Evolutionary conservation across 2,113 vertebrate species (phyloP).

Genomic region (Balaeniceps rex): DNA sequence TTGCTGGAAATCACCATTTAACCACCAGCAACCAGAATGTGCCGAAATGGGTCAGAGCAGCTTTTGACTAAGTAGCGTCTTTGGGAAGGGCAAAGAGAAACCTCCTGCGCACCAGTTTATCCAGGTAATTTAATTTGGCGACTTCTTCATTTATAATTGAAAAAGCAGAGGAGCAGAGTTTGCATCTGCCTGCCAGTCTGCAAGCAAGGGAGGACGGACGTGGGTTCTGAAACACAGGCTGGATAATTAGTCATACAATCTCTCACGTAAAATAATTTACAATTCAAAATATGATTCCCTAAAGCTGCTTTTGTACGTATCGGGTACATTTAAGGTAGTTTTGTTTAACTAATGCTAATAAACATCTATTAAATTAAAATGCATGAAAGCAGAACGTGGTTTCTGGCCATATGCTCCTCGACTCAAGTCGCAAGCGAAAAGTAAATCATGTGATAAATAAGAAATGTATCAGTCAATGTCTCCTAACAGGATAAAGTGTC

Average conservation of each 20-base stretch:
- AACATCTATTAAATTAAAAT: slow-evolving; percentile 22
- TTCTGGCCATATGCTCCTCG: slow-evolving; percentile 33
- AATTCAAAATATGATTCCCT: background rate
- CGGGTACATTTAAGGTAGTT: background rate
- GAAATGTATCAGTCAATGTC: slow-evolving; percentile 25
- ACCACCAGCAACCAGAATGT: background rate
- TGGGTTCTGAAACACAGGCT: background rate
- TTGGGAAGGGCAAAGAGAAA: background rate
- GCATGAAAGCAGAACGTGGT: background rate
- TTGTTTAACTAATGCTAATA: slow-evolving; percentile 26
- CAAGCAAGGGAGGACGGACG: background rate
- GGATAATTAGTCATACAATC: background rate
- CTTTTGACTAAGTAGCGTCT: background rate
- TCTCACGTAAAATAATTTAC: background rate
- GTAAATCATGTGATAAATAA: slow-evolving; percentile 6
- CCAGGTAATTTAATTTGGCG: background rate
- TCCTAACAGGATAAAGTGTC: background rate
- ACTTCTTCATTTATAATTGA: background rate
- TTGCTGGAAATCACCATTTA: background rate
- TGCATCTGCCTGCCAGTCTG: background rate
- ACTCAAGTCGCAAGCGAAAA: background rate
- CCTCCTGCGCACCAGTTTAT: background rate
- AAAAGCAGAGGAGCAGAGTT: background rate
- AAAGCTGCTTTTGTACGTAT: background rate
- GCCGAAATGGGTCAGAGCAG: background rate